Evolutionary conservation across 2,888 invertebrate genomes (phyloP).

Genomic region (Mactromeris polynyma): DNA sequence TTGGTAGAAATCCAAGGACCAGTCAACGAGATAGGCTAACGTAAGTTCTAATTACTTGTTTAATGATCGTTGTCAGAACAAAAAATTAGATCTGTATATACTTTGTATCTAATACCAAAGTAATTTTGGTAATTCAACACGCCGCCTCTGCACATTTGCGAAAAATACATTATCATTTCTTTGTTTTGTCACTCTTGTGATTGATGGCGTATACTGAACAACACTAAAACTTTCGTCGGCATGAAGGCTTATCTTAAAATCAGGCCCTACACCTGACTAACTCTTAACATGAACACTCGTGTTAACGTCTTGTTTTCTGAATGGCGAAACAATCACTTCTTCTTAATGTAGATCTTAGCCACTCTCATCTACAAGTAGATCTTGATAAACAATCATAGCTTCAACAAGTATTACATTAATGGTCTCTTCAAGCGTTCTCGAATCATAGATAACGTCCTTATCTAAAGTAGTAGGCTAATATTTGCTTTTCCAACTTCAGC

Average conservation of each 20-base stretch:
- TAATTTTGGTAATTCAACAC: neutral
- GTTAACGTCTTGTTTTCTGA: neutral
- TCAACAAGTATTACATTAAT: neutral
- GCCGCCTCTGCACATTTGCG: neutral
- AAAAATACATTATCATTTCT: neutral
- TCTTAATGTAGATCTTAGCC: neutral
- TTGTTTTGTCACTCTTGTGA: neutral
- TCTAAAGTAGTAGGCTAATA: neutral
- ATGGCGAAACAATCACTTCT: neutral
- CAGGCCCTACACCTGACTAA: conserved; percentile 1
- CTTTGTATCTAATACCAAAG: neutral
- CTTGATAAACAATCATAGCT: neutral
- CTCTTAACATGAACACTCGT: neutral
- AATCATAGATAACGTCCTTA: neutral
- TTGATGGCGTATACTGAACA: neutral
- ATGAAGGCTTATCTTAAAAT: neutral
- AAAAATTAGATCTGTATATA: neutral
- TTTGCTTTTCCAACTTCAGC: neutral
- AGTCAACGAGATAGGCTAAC: too few species aligned
- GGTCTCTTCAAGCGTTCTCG: neutral
- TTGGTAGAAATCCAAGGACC: too few species aligned
- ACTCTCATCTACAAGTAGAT: neutral
- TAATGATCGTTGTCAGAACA: too few species aligned
- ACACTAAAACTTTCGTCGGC: neutral
- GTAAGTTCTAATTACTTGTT: too few species aligned